Evolutionary conservation across 2,888 invertebrate genomes (phyloP).

Genomic region (Xanthostigma xanthostigma): DNA sequence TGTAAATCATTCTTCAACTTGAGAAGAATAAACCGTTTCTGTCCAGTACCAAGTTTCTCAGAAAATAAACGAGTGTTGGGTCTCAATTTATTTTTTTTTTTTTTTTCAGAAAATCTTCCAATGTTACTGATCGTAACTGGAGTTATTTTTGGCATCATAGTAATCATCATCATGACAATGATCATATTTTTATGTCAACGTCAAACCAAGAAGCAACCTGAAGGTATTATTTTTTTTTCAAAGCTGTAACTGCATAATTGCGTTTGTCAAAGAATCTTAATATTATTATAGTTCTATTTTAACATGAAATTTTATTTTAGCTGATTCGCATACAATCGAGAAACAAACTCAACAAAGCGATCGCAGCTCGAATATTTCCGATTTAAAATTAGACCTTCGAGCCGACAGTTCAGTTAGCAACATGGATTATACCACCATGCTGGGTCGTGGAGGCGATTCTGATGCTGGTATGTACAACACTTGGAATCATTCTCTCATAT

Average conservation of each 20-base stretch:
- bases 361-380: slow-evolving; percentile 82
- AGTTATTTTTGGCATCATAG: slow-evolving; percentile 72
- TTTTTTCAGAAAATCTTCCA: slow-evolving; percentile 55
- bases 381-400: slow-evolving; percentile 76
- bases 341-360: slow-evolving; percentile 63
- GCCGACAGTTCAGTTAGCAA: slow-evolving; percentile 70
- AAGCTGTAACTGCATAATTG: background rate
- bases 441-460: slow-evolving; percentile 27
- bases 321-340: slow-evolving; percentile 36
- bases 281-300: background rate
- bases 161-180: slow-evolving; percentile 70
- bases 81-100: slow-evolving; percentile 14
- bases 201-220: slow-evolving; percentile 41
- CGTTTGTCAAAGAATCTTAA: background rate
- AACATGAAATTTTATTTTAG: slow-evolving; percentile 17
- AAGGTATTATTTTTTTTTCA: slow-evolving; percentile 23
- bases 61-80: background rate
- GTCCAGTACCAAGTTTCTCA: no score
- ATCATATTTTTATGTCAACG: slow-evolving; percentile 68
- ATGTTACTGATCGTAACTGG: slow-evolving; percentile 71
- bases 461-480: slow-evolving; percentile 26
- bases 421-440: slow-evolving; percentile 38
- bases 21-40: no score
- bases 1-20: background rate
- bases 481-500: no score